Conservation (phyloP, 2,888 invertebrate genomes). For the Parnassius glacialis region DNA sequence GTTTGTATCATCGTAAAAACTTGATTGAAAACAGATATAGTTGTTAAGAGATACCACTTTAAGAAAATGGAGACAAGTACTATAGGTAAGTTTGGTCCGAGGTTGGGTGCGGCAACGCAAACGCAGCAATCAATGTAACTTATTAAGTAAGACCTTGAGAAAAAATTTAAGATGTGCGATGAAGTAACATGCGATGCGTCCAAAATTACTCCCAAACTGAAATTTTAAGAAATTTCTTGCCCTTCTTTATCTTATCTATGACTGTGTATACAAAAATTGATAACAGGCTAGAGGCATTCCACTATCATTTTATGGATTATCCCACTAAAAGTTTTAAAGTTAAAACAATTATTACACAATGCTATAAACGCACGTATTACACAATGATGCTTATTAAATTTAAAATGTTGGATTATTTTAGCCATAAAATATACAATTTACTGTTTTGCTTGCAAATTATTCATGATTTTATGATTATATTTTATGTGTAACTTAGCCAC, state of each 20-base stretch:
- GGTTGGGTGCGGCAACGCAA: constrained; percentile 26
- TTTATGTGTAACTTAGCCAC: too few relatives aligned
- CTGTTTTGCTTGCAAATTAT: too few relatives aligned
- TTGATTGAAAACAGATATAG: constrained; percentile 47
- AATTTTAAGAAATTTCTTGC: constrained; percentile 35
- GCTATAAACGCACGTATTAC: too few relatives aligned
- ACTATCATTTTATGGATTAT: constrained; percentile 40
- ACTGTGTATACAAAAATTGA: constrained; percentile 47
- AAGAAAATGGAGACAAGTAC: constrained; percentile 62
- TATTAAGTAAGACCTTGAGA: constrained; percentile 47
- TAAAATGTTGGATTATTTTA: too few relatives aligned
- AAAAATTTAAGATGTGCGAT: constrained; percentile 37
- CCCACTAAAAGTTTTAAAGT: constrained; percentile 25
- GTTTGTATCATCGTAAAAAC: constrained; percentile 55
- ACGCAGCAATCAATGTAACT: constrained; percentile 28
- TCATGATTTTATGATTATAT: too few relatives aligned
- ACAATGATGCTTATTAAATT: too few relatives aligned
- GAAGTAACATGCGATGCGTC: constrained; percentile 29
- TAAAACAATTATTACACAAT: too few relatives aligned
- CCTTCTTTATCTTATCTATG: constrained; percentile 57
- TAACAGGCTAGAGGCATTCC: constrained; percentile 42
- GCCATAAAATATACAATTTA: too few relatives aligned
- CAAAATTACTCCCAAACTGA: constrained; percentile 16
- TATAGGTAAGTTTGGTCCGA: constrained; percentile 57
- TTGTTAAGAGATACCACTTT: constrained; percentile 35